phyloP scores from a whole-genome alignment of 2,797 vertebrate species.

The Decapterus maruadsi region DNA sequence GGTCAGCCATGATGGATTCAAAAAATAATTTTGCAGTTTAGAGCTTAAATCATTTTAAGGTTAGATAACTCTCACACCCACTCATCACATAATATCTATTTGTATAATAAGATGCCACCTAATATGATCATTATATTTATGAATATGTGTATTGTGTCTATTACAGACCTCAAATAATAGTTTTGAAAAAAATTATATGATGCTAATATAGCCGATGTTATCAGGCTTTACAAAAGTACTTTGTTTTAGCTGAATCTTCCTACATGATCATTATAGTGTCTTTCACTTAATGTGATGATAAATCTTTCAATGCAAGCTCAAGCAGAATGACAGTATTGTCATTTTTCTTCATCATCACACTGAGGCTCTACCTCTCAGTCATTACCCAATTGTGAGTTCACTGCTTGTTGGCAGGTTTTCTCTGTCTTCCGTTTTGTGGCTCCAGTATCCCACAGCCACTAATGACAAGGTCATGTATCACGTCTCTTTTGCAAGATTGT shows the following conservation, averaged over 20 bases:
- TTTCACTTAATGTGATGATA: background rate
- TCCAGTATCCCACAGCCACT: background rate
- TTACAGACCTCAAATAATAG: too few relatives aligned
- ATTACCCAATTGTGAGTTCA: background rate
- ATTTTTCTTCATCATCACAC: background rate
- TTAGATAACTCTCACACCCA: background rate
- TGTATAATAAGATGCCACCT: background rate
- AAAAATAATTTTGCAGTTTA: background rate
- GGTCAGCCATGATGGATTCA: background rate
- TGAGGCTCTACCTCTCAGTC: background rate
- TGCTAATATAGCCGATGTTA: too few relatives aligned
- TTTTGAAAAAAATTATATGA: too few relatives aligned
- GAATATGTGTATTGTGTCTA: too few relatives aligned
- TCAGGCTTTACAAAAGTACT: too few relatives aligned
- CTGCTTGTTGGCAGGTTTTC: background rate
- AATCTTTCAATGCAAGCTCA: background rate
- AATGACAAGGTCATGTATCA: background rate
- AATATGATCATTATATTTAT: background rate
- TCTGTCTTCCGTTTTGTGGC: background rate
- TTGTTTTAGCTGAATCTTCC: background rate
- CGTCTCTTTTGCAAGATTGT: background rate
- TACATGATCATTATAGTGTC: background rate
- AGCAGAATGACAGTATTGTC: background rate
- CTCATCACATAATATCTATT: background rate
- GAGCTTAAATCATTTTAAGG: background rate